phyloP scores from a whole-genome alignment of 2,888 invertebrate species.

The Eledone cirrhosa region DNA sequence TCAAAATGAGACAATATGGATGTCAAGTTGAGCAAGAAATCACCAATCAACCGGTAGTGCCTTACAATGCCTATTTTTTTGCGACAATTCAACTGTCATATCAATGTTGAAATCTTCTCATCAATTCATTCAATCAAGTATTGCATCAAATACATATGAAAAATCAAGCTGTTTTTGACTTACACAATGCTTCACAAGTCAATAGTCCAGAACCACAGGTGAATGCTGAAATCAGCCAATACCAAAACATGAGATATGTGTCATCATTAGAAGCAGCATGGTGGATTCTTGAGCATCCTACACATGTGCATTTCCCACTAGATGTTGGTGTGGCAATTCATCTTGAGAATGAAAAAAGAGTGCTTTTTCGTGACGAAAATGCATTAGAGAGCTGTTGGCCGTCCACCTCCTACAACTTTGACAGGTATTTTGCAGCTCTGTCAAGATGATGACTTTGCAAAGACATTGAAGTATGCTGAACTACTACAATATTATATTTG shows the following conservation, averaged over 20 bases:
- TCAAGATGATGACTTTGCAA: neutral
- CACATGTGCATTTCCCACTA: slow-evolving; percentile 7
- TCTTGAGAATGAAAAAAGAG: neutral
- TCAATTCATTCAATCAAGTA: too few relatives aligned
- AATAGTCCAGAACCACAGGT: neutral
- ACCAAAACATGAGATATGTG: neutral
- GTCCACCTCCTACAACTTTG: neutral
- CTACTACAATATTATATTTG: neutral
- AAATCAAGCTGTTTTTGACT: neutral
- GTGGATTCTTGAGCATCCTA: neutral
- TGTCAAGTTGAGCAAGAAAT: slow-evolving; percentile 4
- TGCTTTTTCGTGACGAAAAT: neutral
- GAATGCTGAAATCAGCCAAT: neutral
- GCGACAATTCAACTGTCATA: too few relatives aligned
- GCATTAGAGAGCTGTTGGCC: neutral
- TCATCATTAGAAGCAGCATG: neutral
- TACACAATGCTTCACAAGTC: neutral
- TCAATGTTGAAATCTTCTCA: too few relatives aligned
- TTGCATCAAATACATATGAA: neutral
- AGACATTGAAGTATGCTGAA: neutral
- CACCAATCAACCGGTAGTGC: neutral
- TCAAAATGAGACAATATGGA: slow-evolving; percentile 9
- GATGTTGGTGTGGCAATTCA: neutral
- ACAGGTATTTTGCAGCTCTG: neutral
- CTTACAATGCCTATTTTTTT: too few relatives aligned